phyloP scores from a whole-genome alignment of 2,113 vertebrate species.

The Formicarius rufipectus region DNA sequence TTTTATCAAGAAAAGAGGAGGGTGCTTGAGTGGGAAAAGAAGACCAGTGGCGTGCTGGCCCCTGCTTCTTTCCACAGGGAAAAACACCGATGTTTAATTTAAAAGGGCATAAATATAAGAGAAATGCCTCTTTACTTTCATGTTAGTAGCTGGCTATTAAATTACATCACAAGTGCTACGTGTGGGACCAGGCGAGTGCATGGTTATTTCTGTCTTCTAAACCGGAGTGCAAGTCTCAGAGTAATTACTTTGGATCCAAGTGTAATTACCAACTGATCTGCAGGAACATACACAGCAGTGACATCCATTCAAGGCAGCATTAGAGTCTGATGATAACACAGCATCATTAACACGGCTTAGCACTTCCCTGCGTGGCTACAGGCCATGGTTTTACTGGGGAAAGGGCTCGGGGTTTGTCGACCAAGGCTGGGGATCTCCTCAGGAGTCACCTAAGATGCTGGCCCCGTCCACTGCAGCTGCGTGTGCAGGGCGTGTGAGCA shows the following conservation, averaged over 20 bases:
- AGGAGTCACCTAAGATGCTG: background rate
- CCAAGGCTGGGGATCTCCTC: background rate
- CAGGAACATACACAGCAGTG: constrained; percentile 27
- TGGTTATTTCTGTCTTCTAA: constrained; percentile 53
- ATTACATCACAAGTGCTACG: constrained; percentile 38
- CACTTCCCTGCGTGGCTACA: background rate
- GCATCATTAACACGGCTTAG: constrained; percentile 47
- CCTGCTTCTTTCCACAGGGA: background rate
- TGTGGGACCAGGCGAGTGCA: constrained; percentile 28
- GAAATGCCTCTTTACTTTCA: constrained; percentile 27
- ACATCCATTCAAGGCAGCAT: constrained; percentile 46
- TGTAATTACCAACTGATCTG: constrained; percentile 71
- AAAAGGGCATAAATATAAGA: constrained; percentile 34
- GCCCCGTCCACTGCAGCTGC: rapidly evolving
- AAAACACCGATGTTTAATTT: constrained; percentile 2
- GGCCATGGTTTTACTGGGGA: background rate
- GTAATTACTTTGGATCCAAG: constrained; percentile 66
- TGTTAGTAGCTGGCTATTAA: constrained; percentile 38
- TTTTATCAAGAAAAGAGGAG: constrained; percentile 19
- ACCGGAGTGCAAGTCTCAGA: constrained; percentile 49
- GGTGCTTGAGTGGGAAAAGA: background rate
- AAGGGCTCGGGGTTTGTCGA: rapidly evolving
- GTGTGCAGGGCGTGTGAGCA: rapidly evolving
- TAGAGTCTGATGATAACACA: constrained; percentile 20
- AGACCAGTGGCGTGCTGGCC: background rate